Conservation (phyloP, 2,797 vertebrate genomes). For the Pipistrellus kuhlii region DNA sequence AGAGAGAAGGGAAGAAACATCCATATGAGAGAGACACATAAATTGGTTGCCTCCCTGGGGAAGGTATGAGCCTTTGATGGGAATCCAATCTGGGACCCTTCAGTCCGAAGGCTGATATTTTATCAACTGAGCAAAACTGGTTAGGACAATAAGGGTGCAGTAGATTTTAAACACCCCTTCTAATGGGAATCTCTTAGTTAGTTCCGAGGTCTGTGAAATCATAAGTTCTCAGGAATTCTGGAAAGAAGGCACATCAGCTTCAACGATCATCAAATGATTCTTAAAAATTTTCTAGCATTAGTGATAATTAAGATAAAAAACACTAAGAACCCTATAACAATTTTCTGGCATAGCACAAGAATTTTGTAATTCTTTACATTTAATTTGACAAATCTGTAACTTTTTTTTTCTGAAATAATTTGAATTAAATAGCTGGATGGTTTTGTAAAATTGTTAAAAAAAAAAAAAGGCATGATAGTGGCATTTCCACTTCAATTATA, state of each 20-base stretch:
- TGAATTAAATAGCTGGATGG: not conserved
- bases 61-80: too few relatives aligned
- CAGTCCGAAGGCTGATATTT: too few relatives aligned
- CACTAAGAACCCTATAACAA: not conserved
- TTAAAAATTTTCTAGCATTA: not conserved
- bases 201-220: not conserved
- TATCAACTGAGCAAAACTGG: too few relatives aligned
- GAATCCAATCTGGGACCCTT: too few relatives aligned
- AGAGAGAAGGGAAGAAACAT: too few relatives aligned
- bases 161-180: not conserved
- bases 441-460: not conserved
- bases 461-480: not conserved
- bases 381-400: slow-evolving; percentile 18
- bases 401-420: not conserved
- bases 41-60: too few relatives aligned
- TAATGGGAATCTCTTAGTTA: not conserved
- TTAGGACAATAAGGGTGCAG: not conserved
- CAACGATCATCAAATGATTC: not conserved
- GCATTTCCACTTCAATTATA: not conserved
- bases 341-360: not conserved
- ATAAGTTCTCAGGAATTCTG: not conserved
- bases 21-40: too few relatives aligned
- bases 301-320: slow-evolving; percentile 3
- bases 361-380: not conserved
- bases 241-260: not conserved